phyloP scores from a whole-genome alignment of 2,888 invertebrate species.

The Dorcus parallelipipedus region DNA sequence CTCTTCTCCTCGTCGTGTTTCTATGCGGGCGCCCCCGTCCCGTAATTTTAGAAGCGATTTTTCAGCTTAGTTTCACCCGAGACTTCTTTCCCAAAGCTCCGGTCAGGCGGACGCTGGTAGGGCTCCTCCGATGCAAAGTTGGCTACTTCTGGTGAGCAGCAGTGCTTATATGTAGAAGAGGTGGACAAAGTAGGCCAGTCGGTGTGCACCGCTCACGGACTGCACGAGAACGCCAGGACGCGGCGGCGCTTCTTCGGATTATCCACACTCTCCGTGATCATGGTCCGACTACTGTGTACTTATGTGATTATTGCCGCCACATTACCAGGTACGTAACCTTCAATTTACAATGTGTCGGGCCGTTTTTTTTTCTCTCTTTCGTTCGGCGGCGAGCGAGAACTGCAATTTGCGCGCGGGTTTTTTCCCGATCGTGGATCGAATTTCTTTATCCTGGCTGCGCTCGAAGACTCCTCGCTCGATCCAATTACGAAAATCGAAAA shows the following conservation, averaged over 20 bases:
- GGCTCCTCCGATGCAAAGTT: constrained; percentile 5
- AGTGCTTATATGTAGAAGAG: constrained; percentile 28
- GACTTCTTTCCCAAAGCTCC: constrained; percentile 11
- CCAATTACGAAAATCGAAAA: too few relatives aligned
- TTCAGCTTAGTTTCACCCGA: background rate
- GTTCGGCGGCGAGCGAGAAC: background rate
- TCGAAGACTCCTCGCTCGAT: too few relatives aligned
- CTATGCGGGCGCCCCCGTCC: too few relatives aligned
- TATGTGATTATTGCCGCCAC: constrained; percentile 31
- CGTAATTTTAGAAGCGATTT: too few relatives aligned
- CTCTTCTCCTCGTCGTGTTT: too few relatives aligned
- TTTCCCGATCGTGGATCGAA: too few relatives aligned
- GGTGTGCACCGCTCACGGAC: constrained; percentile 35
- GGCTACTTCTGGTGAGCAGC: background rate
- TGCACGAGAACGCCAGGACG: constrained; percentile 13
- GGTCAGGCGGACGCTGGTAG: constrained; percentile 3
- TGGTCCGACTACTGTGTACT: constrained; percentile 32
- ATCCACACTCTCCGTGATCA: constrained; percentile 23
- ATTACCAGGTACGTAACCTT: constrained; percentile 31
- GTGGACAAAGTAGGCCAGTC: constrained; percentile 43
- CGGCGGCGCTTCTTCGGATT: background rate
- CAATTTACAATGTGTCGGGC: background rate
- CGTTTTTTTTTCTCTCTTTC: background rate
- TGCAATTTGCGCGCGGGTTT: too few relatives aligned
- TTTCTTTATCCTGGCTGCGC: too few relatives aligned